A percentile compares a stretch with the other conserved stretches of the same genome.
Evolutionary conservation across 2,888 invertebrate species (phyloP).

Genomic region (Bombylius discolor): DNA sequence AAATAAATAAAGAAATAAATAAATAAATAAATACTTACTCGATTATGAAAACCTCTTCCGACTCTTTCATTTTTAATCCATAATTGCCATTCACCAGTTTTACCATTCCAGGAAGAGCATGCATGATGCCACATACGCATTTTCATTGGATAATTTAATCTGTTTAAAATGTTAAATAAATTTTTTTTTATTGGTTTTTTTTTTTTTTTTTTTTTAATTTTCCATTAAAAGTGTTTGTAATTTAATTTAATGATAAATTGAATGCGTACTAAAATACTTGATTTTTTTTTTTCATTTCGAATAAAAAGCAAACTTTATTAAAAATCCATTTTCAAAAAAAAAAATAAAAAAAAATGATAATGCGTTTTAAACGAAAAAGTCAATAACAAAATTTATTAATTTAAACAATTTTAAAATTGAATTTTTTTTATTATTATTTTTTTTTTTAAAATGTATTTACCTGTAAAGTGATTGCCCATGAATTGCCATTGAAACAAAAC

Average conservation of each 20-base stretch:
- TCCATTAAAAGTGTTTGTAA: too few species aligned
- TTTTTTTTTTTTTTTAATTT: background rate
- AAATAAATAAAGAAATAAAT: background rate
- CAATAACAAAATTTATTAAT: too few species aligned
- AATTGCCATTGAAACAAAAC: slow-evolving; percentile 68
- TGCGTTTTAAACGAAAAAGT: too few species aligned
- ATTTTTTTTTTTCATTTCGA: too few species aligned
- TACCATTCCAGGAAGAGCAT: slow-evolving; percentile 79
- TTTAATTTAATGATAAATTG: too few species aligned
- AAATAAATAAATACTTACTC: slow-evolving; percentile 44
- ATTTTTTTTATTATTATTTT: too few species aligned
- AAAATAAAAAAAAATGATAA: too few species aligned
- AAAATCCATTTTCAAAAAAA: too few species aligned
- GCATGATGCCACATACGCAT: slow-evolving; percentile 72
- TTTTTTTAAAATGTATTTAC: too few species aligned
- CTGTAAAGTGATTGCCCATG: slow-evolving; percentile 72
- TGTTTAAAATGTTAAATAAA: slow-evolving; percentile 19
- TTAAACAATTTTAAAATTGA: too few species aligned
- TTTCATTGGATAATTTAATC: slow-evolving; percentile 54
- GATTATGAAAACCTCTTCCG: slow-evolving; percentile 73
- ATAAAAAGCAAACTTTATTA: too few species aligned
- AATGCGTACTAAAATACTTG: too few species aligned
- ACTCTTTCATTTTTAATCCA: slow-evolving; percentile 79
- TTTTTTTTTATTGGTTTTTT: slow-evolving; percentile 14
- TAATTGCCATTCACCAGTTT: slow-evolving; percentile 80